Evolutionary conservation across 2,113 vertebrate genomes (phyloP).

Genomic region (Symphodus melops): DNA sequence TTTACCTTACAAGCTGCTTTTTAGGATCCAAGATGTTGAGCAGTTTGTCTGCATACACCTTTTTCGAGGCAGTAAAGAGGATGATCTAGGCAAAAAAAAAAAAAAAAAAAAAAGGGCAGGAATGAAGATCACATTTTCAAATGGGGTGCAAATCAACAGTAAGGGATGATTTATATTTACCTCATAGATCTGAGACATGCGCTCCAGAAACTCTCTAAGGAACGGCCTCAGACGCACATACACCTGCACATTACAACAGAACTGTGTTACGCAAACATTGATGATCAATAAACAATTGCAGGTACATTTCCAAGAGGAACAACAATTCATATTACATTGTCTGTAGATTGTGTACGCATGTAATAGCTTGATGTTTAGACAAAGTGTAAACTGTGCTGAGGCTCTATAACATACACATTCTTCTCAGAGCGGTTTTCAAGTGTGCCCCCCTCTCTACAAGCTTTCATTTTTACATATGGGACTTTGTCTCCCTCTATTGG

Average conservation of each 20-base stretch:
- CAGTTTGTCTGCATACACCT: slow-evolving; percentile 99
- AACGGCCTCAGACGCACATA: slow-evolving; percentile 97
- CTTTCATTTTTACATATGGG: not conserved
- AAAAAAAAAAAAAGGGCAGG: not conserved
- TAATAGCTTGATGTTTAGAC: too few relatives aligned
- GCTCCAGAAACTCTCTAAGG: slow-evolving; percentile 98
- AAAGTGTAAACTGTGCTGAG: too few relatives aligned
- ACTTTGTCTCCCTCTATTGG: slow-evolving; percentile 62
- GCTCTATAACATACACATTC: too few relatives aligned
- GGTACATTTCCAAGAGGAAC: not conserved
- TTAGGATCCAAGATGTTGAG: slow-evolving; percentile 99
- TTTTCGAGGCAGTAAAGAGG: slow-evolving; percentile 99
- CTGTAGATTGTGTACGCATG: too few relatives aligned
- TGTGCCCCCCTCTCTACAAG: too few relatives aligned
- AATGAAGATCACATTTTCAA: not conserved
- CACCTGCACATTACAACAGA: slow-evolving; percentile 83
- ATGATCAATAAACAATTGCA: not conserved
- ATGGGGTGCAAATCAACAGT: not conserved
- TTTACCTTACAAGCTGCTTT: slow-evolving; percentile 98
- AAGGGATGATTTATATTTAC: slow-evolving; percentile 74
- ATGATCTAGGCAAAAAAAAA: slow-evolving; percentile 87
- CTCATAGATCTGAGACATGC: slow-evolving; percentile 99
- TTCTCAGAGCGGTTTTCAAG: not conserved
- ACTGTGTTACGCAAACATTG: not conserved
- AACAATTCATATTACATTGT: too few relatives aligned